Evolutionary conservation across 2,888 invertebrate genomes (phyloP).

Genomic region (Orthonevra nobilis): DNA sequence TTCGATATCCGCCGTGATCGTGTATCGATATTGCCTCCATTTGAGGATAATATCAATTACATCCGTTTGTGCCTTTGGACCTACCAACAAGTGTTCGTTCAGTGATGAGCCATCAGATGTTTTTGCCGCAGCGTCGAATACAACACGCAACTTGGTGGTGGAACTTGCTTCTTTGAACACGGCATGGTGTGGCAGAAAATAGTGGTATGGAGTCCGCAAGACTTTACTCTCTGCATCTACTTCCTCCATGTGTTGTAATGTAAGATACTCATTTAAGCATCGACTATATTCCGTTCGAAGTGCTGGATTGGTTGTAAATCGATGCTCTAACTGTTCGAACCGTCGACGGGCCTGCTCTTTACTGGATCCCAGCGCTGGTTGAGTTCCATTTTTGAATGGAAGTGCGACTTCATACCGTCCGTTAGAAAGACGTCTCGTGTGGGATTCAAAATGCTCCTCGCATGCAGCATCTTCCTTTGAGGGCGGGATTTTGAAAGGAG

Average conservation of each 20-base stretch:
- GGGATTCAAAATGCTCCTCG: no score
- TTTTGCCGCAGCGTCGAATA: conserved; percentile 8
- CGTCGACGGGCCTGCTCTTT: not conserved
- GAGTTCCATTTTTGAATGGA: no score
- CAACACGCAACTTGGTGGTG: not conserved
- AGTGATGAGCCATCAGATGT: conserved; percentile 7
- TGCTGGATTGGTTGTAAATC: not conserved
- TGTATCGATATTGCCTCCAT: not conserved
- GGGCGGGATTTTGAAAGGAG: not conserved
- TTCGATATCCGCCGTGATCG: not conserved
- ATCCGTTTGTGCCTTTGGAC: conserved; percentile 6
- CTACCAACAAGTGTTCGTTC: conserved; percentile 1
- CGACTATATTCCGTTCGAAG: not conserved
- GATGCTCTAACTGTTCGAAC: not conserved
- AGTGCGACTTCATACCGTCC: not conserved
- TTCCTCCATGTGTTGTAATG: not conserved
- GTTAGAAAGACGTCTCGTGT: not conserved
- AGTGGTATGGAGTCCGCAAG: not conserved
- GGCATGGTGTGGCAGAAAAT: conserved; percentile 2
- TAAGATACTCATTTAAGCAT: not conserved
- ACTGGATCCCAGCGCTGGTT: no score
- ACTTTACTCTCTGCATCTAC: not conserved
- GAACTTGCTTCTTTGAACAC: conserved; percentile 1
- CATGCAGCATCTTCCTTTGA: no score
- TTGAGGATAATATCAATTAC: not conserved